Conservation (phyloP, 53 echinoderm and acorn worm genomes). For the Crossaster papposus region DNA sequence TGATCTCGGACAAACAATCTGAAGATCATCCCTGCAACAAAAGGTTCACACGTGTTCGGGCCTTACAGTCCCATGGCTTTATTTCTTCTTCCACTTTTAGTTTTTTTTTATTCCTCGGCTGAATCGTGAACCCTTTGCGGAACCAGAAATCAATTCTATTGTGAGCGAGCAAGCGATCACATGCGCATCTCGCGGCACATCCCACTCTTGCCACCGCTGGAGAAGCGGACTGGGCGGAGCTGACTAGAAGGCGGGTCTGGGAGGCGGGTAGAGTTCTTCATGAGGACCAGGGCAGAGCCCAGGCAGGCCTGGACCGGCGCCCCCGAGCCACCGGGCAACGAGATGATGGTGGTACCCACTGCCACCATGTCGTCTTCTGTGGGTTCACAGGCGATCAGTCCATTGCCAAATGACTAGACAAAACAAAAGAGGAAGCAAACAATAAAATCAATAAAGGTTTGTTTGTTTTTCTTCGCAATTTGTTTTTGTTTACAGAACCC, state of each 20-base stretch:
- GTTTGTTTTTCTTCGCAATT: too few relatives aligned
- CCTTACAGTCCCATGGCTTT: too few relatives aligned
- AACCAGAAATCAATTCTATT: too few relatives aligned
- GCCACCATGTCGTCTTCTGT: conserved; percentile 93
- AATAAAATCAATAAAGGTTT: neutral
- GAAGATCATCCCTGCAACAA: too few relatives aligned
- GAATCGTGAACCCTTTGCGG: too few relatives aligned
- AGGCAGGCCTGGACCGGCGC: conserved; percentile 92
- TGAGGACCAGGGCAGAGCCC: conserved; percentile 81
- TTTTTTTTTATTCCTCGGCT: too few relatives aligned
- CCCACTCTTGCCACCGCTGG: conserved; percentile 6
- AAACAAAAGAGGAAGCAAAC: neutral
- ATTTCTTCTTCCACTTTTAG: too few relatives aligned
- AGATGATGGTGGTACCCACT: conserved; percentile 82
- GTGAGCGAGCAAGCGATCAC: neutral
- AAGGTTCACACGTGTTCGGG: too few relatives aligned
- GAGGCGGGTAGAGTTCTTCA: conserved; percentile 58
- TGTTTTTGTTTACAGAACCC: too few relatives aligned
- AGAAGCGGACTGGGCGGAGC: conserved; percentile 12
- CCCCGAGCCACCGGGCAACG: conserved; percentile 78
- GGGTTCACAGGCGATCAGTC: conserved; percentile 78
- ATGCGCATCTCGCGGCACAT: conserved; percentile 44
- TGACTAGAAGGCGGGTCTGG: conserved; percentile 22
- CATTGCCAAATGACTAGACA: conserved; percentile 70
- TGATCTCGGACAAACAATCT: too few relatives aligned